Base-by-base conservation (phyloP, 1,140 invertebrate genomes). In the Lasaia peninsularis region DNA sequence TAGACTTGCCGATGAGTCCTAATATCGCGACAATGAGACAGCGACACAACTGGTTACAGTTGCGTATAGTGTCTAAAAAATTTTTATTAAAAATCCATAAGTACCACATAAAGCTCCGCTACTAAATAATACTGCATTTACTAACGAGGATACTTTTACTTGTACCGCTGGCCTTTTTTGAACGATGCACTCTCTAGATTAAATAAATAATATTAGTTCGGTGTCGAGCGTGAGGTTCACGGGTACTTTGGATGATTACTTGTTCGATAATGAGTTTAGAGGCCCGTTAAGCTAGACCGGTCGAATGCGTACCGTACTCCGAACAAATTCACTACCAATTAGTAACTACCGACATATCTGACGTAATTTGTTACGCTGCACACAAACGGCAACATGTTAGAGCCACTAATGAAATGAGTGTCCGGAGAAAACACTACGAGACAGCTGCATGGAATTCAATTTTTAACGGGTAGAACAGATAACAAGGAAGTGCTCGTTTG, bases 241-340 rank as follows among this genome's bases (percentile, higher is more conserved):
- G 68, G 67, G 64, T 65, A 67, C 70, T 75, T 75, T 79, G 68
- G 66, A 73, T 75, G 73, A 79, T 78, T 78, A 71, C 75, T 77
- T 65, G 72, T 73, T 78, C 75, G 69, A 71, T 82, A 80, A 82
- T 79, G 71, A 82, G 78, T 82, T 79, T 77, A 70, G 59, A 60
- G 64, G 67, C 66, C 81, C 78, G 78, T 83, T 83, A 84, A 52
- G 52, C 63, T 60, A 63, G 67, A 76, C 75, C 80, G 70, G 78
- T 80, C 75, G 65, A 54, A 67, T 65, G 69, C 67, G 67, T 68
- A 69, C 66, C 67, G 69, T 74, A 71, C 67, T 62, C 62, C 58
- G 60, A 65, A 20, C 58, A 65, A 67, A 65, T 68, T 73, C 66
- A 72, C 65, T 71, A 80, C 71, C 72, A 82, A 83, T 81, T 84